phyloP scores from a whole-genome alignment of 2,888 invertebrate genomes.

The Drosophila algonquin region DNA sequence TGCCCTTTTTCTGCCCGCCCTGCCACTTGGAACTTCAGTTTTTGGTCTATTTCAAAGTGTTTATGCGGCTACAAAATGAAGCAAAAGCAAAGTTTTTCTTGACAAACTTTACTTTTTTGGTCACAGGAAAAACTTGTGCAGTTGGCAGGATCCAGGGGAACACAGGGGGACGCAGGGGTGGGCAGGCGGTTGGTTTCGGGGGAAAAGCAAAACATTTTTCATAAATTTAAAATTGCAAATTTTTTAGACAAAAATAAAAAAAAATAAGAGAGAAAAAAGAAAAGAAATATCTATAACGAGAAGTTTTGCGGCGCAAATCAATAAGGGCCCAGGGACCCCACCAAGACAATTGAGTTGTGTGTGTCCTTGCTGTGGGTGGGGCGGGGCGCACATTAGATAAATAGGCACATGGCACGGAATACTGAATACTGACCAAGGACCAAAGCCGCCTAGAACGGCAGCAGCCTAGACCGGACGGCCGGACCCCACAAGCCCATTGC shows the following conservation, averaged over 20 bases:
- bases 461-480: constrained; percentile 31
- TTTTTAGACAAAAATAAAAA: constrained; percentile 59
- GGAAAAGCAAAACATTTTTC: constrained; percentile 49
- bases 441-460: too few relatives aligned
- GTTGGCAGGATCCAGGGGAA: constrained; percentile 56
- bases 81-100: constrained; percentile 61
- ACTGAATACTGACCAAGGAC: constrained; percentile 16
- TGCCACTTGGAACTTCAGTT: constrained; percentile 43
- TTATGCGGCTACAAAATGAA: constrained; percentile 77
- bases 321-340: constrained; percentile 46
- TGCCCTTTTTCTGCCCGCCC: background rate
- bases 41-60: constrained; percentile 76
- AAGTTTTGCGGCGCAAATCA: constrained; percentile 49
- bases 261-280: constrained; percentile 32
- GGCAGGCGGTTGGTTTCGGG: background rate
- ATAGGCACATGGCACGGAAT: constrained; percentile 68
- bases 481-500: constrained; percentile 46
- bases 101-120: constrained; percentile 64
- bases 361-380: constrained; percentile 29
- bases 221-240: constrained; percentile 73
- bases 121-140: constrained; percentile 62
- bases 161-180: background rate
- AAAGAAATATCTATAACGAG: constrained; percentile 21
- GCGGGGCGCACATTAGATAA: constrained; percentile 66
- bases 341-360: constrained; percentile 29